These are phyloP conservation scores for Schizotus pectinicornis DNA, from an alignment of 2,888 invertebrate genomes.

Conservation along the genomic window DNA sequence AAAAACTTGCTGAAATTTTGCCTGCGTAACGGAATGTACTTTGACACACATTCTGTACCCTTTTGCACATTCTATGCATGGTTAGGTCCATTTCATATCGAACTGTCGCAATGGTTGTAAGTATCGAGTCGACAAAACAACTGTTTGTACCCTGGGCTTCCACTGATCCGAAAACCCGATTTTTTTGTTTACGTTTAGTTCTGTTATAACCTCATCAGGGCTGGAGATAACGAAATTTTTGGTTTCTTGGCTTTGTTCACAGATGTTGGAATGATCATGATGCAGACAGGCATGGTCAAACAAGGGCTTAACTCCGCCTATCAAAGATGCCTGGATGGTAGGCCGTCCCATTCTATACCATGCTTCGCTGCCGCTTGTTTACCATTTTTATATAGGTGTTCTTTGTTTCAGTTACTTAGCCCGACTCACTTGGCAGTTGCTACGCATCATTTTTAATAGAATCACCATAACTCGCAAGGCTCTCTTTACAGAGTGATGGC, in stretches of 20 bases:
- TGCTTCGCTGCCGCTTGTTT: conserved; percentile 41
- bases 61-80: conserved; percentile 58
- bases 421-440: conserved; percentile 15
- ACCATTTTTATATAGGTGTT: conserved; percentile 9
- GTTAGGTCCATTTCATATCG: conserved; percentile 44
- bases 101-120: conserved; percentile 6
- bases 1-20: conserved; percentile 46
- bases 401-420: conserved; percentile 10
- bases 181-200: conserved; percentile 13
- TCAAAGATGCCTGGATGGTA: conserved; percentile 79
- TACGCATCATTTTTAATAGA: conserved; percentile 4
- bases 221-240: conserved; percentile 23
- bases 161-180: conserved; percentile 12
- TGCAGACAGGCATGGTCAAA: conserved; percentile 96
- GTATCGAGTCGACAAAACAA: conserved; percentile 1
- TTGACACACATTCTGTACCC: conserved; percentile 57
- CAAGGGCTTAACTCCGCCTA: conserved; percentile 78
- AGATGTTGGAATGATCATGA: conserved; percentile 97
- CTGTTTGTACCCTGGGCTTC: conserved; percentile 42
- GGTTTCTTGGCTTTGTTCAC: conserved; percentile 73
- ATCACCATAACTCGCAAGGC: too few species aligned
- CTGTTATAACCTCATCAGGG: conserved; percentile 11
- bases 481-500: too few species aligned
- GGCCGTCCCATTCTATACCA: conserved; percentile 57
- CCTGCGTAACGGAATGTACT: conserved; percentile 54